phyloP scores from a whole-genome alignment of 2,888 invertebrate species.

The Cephonodes hylas region DNA sequence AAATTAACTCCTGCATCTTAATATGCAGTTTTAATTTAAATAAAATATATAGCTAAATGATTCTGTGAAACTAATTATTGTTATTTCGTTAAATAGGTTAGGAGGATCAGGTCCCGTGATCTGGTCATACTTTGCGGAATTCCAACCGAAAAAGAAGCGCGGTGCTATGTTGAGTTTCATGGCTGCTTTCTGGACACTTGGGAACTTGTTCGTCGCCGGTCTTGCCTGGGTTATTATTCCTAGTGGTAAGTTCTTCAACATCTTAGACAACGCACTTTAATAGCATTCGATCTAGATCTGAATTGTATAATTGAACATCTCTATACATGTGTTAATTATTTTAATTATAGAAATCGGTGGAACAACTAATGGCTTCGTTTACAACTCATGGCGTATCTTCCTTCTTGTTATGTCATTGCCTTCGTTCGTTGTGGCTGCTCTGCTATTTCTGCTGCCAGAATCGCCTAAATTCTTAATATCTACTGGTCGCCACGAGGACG shows the following conservation, averaged over 20 bases:
- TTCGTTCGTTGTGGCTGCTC: conserved; percentile 91
- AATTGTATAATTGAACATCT: neutral
- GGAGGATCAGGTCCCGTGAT: conserved; percentile 96
- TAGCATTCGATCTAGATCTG: no score
- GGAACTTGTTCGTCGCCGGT: conserved; percentile 95
- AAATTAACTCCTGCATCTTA: neutral
- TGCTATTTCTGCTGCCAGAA: conserved; percentile 92
- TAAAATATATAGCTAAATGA: neutral
- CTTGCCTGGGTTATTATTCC: conserved; percentile 88
- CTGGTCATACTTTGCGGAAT: conserved; percentile 97
- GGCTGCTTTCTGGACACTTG: conserved; percentile 97
- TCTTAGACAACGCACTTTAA: no score
- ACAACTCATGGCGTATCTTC: conserved; percentile 96
- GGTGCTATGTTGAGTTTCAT: conserved; percentile 96
- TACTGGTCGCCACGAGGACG: conserved; percentile 89
- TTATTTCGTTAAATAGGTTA: conserved; percentile 78
- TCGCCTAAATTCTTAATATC: conserved; percentile 94
- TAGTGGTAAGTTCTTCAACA: conserved; percentile 73
- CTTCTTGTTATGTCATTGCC: conserved; percentile 93
- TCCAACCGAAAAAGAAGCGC: conserved; percentile 94
- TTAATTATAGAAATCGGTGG: conserved; percentile 83
- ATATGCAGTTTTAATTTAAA: neutral
- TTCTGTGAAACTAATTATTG: neutral
- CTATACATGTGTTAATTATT: neutral
- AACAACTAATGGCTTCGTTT: conserved; percentile 85